Base-by-base conservation (phyloP, 2,113 vertebrate species). In the Sinocyclocheilus anophthalmus region DNA sequence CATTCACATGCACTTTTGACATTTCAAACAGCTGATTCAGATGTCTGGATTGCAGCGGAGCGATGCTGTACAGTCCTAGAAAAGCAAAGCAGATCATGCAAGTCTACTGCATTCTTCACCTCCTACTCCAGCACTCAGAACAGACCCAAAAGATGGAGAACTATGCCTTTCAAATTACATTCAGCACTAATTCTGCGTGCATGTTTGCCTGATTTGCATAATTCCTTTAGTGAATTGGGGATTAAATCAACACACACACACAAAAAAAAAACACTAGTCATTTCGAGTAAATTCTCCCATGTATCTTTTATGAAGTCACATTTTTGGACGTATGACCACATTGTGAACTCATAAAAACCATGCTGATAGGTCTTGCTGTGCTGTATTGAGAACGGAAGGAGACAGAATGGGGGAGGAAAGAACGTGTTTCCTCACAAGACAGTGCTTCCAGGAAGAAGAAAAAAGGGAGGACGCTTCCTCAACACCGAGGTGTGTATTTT, bases 401-500 rank as follows among this genome's bases (percentile, higher is more conserved):
- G 59, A 65, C 18, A 50, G 53, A 63, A 14, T 42, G 63, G 20
- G 55, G 59, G n/a, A 84, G 67, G 48, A 22, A 83, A 72, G 14
- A 78, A 73, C 20, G 42, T 69, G 20, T 48, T 83, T 39, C 33
- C 69, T 39, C 69, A 72, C 61, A 89, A 73, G 50, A 53, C 78
- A 76, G 50, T 37, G 63, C 53, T 80, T 86, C 39, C 45, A 67
- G 82, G 57, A 79, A 88, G 20, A 73, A 6, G n/a, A 7, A 80
- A 33, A 78, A 78, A 45, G 10, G 24, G 37, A 50, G 42, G 30
- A 26, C 13, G 37, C 55, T 88, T 61, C 77, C 80, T 59, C 57
- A 85, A 87, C 42, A 76, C 26, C 24, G 82, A 76, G 85, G 82
- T 67, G 39, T 89, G 85, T 90, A 85, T 79, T 88, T 90, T 90